Evolutionary conservation across 2,113 vertebrate genomes (phyloP).

Genomic region (Syngnathus scovelli): DNA sequence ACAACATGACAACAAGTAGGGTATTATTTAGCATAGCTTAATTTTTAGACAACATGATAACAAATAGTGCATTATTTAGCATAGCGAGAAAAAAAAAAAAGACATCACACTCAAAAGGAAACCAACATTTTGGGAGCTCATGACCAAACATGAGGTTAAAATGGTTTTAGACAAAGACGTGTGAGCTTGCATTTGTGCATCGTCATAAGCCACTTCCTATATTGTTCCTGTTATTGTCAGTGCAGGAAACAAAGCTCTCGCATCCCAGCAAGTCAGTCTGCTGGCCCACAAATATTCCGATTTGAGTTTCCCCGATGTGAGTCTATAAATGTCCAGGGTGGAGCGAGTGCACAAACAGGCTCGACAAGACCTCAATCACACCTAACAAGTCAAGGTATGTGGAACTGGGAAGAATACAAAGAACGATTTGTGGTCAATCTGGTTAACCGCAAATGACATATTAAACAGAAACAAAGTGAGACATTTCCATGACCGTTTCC

Average conservation of each 20-base stretch:
- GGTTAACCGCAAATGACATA: slow-evolving; percentile 3
- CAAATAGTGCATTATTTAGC: too few relatives aligned
- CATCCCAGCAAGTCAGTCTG: slow-evolving; percentile 16
- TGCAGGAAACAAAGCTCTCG: slow-evolving; percentile 49
- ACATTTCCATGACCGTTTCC: too few relatives aligned
- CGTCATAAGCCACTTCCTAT: slow-evolving; percentile 43
- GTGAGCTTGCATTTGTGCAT: slow-evolving; percentile 3
- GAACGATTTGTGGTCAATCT: not conserved
- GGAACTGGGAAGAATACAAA: slow-evolving; percentile 7
- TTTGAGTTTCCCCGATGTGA: too few relatives aligned
- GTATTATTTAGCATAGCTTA: too few relatives aligned
- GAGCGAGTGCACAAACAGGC: slow-evolving; percentile 43
- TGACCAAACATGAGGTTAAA: slow-evolving; percentile 23
- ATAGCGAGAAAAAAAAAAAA: too few relatives aligned
- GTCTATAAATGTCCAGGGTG: not conserved
- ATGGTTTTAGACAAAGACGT: slow-evolving; percentile 6
- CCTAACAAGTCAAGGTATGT: not conserved
- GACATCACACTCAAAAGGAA: too few relatives aligned
- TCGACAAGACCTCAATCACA: slow-evolving; percentile 19
- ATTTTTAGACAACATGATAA: too few relatives aligned
- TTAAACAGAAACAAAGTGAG: not conserved
- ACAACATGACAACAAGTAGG: too few relatives aligned
- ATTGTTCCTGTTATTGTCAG: slow-evolving; percentile 70
- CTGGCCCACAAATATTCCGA: not conserved
- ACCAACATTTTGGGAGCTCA: slow-evolving; percentile 1